phyloP scores from a whole-genome alignment of 2,113 vertebrate genomes.

The Syngnathus typhle region DNA sequence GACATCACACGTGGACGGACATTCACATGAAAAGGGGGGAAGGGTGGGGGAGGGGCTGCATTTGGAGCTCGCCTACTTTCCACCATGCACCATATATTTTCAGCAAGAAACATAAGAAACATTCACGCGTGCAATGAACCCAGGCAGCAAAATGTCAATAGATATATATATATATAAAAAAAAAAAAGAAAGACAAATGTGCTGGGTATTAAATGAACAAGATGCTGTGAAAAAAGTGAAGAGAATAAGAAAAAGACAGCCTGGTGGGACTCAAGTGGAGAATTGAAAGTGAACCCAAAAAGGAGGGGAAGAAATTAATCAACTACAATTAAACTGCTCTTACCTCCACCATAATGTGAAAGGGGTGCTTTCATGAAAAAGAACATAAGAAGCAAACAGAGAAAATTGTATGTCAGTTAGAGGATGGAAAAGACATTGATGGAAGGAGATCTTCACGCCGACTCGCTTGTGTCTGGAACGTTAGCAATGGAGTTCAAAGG shows the following conservation, averaged over 20 bases:
- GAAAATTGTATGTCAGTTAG: conserved; percentile 68
- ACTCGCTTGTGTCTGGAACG: conserved; percentile 9
- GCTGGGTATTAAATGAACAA: conserved; percentile 31
- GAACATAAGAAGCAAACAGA: conserved; percentile 71
- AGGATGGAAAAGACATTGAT: conserved; percentile 63
- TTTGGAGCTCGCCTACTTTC: conserved; percentile 44
- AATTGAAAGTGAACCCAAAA: conserved; percentile 48
- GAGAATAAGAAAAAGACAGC: conserved; percentile 34
- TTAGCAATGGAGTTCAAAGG: not conserved
- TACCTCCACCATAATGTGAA: conserved; percentile 99
- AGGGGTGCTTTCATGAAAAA: conserved; percentile 88
- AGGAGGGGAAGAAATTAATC: conserved; percentile 23
- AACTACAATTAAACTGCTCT: conserved; percentile 78
- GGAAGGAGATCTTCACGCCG: conserved; percentile 18
- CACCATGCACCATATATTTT: conserved; percentile 55
- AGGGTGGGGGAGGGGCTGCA: conserved; percentile 43
- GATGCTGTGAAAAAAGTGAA: conserved; percentile 19
- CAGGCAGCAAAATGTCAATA: conserved; percentile 33
- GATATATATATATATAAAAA: not conserved
- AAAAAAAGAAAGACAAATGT: conserved; percentile 19
- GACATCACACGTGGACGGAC: conserved; percentile 57
- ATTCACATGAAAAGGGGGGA: conserved; percentile 28
- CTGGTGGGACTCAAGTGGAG: conserved; percentile 39
- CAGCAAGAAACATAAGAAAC: conserved; percentile 36
- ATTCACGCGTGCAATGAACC: conserved; percentile 59